These are phyloP conservation scores for Chloropsis cyanopogon DNA, from an alignment of 2,113 vertebrate genomes.

Conservation along the genomic window DNA sequence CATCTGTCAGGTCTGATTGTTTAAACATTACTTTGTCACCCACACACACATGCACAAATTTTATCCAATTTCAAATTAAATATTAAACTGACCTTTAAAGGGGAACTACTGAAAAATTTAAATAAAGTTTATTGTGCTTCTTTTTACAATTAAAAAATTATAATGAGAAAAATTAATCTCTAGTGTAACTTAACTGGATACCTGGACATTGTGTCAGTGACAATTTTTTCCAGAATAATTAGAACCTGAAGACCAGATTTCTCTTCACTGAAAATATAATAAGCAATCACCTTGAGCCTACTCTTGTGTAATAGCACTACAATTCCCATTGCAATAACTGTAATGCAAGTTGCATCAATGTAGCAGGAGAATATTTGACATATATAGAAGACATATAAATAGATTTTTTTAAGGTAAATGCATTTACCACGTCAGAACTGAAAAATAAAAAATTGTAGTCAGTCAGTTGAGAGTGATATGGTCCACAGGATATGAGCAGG, in stretches of 20 bases:
- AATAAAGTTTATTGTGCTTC: slow-evolving; percentile 15
- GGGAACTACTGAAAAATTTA: background rate
- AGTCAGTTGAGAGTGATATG: background rate
- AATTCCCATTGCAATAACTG: slow-evolving; percentile 34
- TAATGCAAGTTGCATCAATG: background rate
- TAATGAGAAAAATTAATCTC: slow-evolving; percentile 30
- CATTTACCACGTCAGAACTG: background rate
- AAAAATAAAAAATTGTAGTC: background rate
- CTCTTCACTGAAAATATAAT: slow-evolving; percentile 14
- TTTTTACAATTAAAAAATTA: slow-evolving; percentile 17
- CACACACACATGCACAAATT: background rate
- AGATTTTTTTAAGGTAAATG: background rate
- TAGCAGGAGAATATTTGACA: background rate
- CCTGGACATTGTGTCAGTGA: background rate
- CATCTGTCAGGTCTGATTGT: slow-evolving; percentile 2
- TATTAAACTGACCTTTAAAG: slow-evolving; percentile 30
- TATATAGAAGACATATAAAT: background rate
- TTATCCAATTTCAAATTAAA: slow-evolving; percentile 32
- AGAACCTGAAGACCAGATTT: background rate
- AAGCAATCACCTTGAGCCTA: slow-evolving; percentile 32
- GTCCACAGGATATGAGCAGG: background rate
- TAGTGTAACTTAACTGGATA: background rate
- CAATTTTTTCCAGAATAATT: slow-evolving; percentile 29
- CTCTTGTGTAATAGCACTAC: background rate
- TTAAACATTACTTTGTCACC: slow-evolving; percentile 31